Percentiles rank a stretch among this genome's conserved stretches.
These are phyloP conservation scores for Sula dactylatra DNA, from an alignment of 2,113 vertebrate genomes.

Conservation along the genomic window DNA sequence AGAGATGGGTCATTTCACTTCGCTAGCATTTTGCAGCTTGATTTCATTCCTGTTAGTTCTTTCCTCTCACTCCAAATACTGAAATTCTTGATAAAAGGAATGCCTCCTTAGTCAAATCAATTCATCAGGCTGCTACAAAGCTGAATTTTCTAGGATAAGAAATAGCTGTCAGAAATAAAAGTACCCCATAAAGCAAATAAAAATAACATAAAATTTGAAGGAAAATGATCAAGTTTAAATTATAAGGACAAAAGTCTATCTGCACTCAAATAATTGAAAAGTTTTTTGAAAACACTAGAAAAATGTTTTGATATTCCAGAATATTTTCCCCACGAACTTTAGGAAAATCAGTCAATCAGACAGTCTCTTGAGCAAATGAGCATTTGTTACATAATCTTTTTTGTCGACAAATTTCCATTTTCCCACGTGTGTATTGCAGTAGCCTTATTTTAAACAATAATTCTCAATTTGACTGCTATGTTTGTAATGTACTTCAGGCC, in stretches of 20 bases:
- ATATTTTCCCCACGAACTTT: neutral
- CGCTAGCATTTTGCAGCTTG: neutral
- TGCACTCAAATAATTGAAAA: neutral
- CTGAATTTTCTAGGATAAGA: neutral
- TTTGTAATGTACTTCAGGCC: neutral
- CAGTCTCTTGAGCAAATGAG: neutral
- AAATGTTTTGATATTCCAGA: neutral
- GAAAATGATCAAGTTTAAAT: neutral
- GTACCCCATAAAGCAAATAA: neutral
- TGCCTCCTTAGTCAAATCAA: neutral
- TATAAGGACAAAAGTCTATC: neutral
- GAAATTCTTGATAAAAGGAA: neutral
- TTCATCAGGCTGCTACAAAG: neutral
- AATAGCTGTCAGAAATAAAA: neutral
- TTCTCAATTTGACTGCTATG: neutral
- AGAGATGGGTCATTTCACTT: neutral
- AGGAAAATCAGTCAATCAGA: neutral
- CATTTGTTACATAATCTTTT: neutral
- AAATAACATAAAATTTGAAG: neutral
- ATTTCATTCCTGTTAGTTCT: neutral
- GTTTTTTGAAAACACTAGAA: neutral
- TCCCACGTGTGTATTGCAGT: neutral
- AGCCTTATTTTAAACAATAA: neutral
- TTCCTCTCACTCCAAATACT: neutral
- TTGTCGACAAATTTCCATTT: neutral